These are phyloP conservation scores for Vespertilio murinus DNA, from an alignment of 2,797 vertebrate species.

Conservation along the genomic window DNA sequence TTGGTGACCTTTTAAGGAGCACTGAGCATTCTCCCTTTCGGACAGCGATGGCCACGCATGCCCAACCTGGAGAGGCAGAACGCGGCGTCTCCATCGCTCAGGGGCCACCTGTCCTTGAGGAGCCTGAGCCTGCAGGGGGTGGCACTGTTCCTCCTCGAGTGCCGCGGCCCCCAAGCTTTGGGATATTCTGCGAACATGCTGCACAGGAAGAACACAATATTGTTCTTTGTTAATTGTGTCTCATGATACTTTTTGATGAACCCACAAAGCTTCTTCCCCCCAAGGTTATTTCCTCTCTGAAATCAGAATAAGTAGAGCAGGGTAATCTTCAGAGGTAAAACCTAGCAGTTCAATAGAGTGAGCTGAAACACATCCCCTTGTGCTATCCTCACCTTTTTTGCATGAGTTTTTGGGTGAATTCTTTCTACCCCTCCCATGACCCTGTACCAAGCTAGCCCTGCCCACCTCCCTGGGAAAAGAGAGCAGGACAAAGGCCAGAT, in stretches of 20 bases:
- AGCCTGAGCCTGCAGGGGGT: not conserved
- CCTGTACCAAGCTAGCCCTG: not conserved
- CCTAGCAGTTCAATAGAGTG: not conserved
- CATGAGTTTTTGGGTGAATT: not conserved
- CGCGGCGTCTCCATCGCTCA: not conserved
- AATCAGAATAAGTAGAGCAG: not conserved
- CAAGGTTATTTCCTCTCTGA: not conserved
- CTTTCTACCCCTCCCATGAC: not conserved
- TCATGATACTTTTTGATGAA: constrained; percentile 7
- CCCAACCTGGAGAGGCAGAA: not conserved
- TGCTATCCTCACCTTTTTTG: not conserved
- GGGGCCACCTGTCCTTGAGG: not conserved
- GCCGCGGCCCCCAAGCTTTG: not conserved
- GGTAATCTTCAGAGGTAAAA: not conserved
- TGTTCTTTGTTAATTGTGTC: not conserved
- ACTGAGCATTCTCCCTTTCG: not conserved
- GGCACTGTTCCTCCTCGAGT: not conserved
- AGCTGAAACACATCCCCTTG: not conserved
- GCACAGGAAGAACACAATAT: not conserved
- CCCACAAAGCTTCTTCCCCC: not conserved
- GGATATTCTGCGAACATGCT: not conserved
- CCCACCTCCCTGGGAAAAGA: not conserved
- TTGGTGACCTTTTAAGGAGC: constrained; percentile 54
- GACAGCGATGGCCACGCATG: not conserved
- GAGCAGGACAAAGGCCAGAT: not conserved